Conservation (phyloP, 2,888 invertebrate genomes). For the Chrysina gloriosa region DNA sequence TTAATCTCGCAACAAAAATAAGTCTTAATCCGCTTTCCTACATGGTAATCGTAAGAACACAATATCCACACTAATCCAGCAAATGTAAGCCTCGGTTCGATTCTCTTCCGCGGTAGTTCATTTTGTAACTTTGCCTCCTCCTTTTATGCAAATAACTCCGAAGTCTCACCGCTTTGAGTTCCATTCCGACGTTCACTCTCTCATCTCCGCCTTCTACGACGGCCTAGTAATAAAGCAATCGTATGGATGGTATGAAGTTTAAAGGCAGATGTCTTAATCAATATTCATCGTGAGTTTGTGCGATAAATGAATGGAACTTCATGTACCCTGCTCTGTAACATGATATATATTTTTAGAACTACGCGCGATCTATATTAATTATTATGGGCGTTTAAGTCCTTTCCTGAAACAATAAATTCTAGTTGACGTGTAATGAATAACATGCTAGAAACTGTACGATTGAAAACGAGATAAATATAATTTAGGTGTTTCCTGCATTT, state of each 20-base stretch:
- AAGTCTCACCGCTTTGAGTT: constrained; percentile 33
- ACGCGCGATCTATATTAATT: constrained; percentile 38
- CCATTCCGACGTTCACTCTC: constrained; percentile 23
- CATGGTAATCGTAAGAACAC: constrained; percentile 7
- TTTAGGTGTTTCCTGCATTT: not conserved
- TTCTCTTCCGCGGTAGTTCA: constrained; percentile 17
- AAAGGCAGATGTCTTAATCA: constrained; percentile 49
- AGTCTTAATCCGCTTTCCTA: not conserved
- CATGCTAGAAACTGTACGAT: not conserved
- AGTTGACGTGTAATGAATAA: constrained; percentile 10
- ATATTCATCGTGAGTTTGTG: constrained; percentile 53
- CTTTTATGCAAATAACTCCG: constrained; percentile 34
- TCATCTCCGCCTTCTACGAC: constrained; percentile 16
- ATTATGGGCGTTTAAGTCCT: constrained; percentile 29
- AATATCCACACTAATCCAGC: constrained; percentile 3
- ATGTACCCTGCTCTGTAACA: constrained; percentile 50
- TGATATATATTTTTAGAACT: constrained; percentile 44
- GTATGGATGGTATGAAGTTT: constrained; percentile 47
- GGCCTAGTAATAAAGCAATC: constrained; percentile 39
- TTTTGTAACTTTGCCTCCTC: constrained; percentile 30
- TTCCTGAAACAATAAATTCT: constrained; percentile 29
- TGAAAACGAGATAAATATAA: not conserved
- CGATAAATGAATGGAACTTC: constrained; percentile 53
- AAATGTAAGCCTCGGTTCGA: constrained; percentile 17
- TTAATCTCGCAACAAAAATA: no score